Base-by-base conservation (phyloP, 2,113 vertebrate species). In the Serilophus lunatus region DNA sequence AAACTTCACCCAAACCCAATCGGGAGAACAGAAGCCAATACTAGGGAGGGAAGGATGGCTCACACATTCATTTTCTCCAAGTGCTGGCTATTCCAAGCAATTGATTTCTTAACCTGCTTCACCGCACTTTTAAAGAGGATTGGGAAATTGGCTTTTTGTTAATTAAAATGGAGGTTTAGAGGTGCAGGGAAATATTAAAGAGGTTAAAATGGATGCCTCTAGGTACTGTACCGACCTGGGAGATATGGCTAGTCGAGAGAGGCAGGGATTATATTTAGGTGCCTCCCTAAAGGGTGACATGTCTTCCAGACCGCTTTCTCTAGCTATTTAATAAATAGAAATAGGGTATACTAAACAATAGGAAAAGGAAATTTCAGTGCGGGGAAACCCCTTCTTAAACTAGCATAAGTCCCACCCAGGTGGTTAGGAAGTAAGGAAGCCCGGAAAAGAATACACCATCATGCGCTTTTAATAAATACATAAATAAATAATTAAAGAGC, bases 141-240 rank as follows among this genome's bases (percentile, higher is more conserved):
- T 80, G 69, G 86, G 66, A 96, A 95, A 95, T 31, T 82, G 89
- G 40, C 31, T 59, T 91, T 75, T 83, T 85, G 51, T 91, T 95
- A 96, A 97, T 97, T 97, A 96, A 97, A 95, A 95, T 76, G 86
- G 81, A 15, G 12, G 83, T 24, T 91, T 84, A 78, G 53, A 92
- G 63, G 89, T 57, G 83, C 47, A 64, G 26, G 63, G 20, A 80
- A 77, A 78, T 94, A 80, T 71, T 86, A 77, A 92, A 54, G 35
- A 69, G 70, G 78, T 96, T 95, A 82, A 95, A 95, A 97, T 89
- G 91, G 89, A 86, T 64, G 92, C 87, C 69, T 85, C 68, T 66
- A 70, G 56, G 68, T 92, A 83, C 49, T 2, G 6, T 82, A 91
- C 60, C 2, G 23, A 45, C 63, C 82, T 66, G 53, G 50, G 88